Conservation (phyloP, 1,140 invertebrate species). For the Ceratitis capitata region DNA sequence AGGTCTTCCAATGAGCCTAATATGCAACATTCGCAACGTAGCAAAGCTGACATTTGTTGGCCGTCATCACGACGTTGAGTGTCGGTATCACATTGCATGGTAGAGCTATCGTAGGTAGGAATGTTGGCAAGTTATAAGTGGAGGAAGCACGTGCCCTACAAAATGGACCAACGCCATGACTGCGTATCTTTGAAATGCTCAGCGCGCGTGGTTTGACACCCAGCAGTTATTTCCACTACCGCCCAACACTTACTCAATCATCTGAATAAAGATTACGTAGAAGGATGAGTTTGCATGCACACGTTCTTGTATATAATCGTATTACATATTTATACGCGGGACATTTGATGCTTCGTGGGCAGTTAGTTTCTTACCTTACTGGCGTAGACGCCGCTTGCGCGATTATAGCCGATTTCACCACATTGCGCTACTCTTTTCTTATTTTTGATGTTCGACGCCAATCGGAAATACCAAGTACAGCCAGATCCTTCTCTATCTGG, state of each 20-base stretch:
- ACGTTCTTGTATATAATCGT: too few species aligned
- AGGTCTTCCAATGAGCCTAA: neutral
- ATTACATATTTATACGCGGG: too few species aligned
- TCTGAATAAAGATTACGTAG: too few species aligned
- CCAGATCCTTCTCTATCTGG: too few species aligned
- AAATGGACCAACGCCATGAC: neutral
- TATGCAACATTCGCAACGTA: neutral
- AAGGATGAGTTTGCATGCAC: too few species aligned
- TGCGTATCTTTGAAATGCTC: neutral
- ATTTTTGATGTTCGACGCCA: too few species aligned
- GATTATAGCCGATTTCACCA: too few species aligned
- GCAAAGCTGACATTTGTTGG: neutral
- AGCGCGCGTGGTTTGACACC: neutral
- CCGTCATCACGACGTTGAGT: constrained; percentile 24
- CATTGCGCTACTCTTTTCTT: too few species aligned
- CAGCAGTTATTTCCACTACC: neutral
- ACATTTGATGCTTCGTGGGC: too few species aligned
- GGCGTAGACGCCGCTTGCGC: too few species aligned
- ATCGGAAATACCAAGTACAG: too few species aligned
- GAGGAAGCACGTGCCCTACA: neutral
- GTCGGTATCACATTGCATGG: neutral
- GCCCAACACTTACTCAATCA: neutral
- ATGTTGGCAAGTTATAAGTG: neutral
- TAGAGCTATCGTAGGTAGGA: neutral
- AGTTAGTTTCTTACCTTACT: too few species aligned